Base-by-base conservation (phyloP, 2,888 invertebrate genomes). In the Phalera bucephala region DNA sequence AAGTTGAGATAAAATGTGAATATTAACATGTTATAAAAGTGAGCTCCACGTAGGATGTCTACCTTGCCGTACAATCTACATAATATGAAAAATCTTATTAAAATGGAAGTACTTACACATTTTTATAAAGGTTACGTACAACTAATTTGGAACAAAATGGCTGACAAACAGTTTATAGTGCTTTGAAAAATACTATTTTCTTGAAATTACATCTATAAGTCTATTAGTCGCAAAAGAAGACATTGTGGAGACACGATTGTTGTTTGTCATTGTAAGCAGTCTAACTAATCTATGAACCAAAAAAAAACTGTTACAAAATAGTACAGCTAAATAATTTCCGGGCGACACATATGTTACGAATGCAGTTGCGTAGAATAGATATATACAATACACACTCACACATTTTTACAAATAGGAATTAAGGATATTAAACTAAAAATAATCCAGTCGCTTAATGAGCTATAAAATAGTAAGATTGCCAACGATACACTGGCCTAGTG, bases 361-460 rank as follows among this genome's bases (percentile, higher is more conserved):
- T 71, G 72, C 70, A 69, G n/a, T 75, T 74, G 77, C 77, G 73
- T 72, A 75, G 72, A 75, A 68, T 74, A 72, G 65, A 64, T 85
- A 85, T 86, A 82, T 82, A 87, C 85, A 85, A 72, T 78, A 83
- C 85, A 85, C 86, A 85, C 77, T 75, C 87, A 86, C 84, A 83
- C 85, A 64, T 76, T 83, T 87, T 21, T 83, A 86, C 87, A 83
- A 86, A 77, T 85, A 86, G 81, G 79, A 88, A 82, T 84, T 81
- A 80, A 74, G 68, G 57, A 60, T 74, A 73, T 80, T 84, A 74
- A 85, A 84, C 76, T 82, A 84, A 79, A 82, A 80, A 64, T 80
- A 86, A 86, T 79, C 85, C 88, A 88, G 88, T 88, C 88, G 79
- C 88, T 88, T 85, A 87, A 74, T 82, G 78, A 85, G 75, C 84